Base-by-base conservation (phyloP, 2,797 vertebrate species). In the Orestias chungarensis region DNA sequence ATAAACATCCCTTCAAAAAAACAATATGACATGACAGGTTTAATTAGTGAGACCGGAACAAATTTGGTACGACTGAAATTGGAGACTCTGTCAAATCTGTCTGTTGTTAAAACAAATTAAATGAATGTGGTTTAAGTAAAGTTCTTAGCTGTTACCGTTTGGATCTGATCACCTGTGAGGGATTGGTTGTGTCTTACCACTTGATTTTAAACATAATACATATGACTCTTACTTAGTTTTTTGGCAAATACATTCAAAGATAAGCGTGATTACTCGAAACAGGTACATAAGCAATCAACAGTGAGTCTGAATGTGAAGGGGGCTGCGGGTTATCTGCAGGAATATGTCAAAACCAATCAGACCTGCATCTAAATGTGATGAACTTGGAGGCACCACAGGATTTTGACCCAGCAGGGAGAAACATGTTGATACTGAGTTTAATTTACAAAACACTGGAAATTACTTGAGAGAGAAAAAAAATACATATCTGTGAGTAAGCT, bases 181-280 rank as follows among this genome's bases (percentile, higher is more conserved):
- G 46, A 70, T 59, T 69, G 64, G 62, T 73, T 80, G 65, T 59
- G 81, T 67, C 71, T 64, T 52, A 54, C 11, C 17, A 68, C 80
- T 79, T 67, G 70, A 50, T 78, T 74, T 76, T 73, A 85, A 84
- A 70, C 35, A 42, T 17, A 52, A 61, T 57, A 80, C 70, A 82
- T 35, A 73, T 64, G 64, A 83, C 78, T 86, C 70, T 76, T 83
- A 25, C 68, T 75, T 83, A 40, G 68, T 76, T 80, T 82, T 82
- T 79, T 73, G 80, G 80, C 82, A 79, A 86, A 87, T 83, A 87
- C 85, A 82, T 86, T 89, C 85, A 86, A 85, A 61, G 62, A 83
- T 78, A 65, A 83, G 75, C 68, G 78, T 73, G 64, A 83, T 81
- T 74, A 86, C 73, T 80, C 81, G 83, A 71, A 72, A 82, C 52